These are phyloP conservation scores for Anoura caudifer DNA, from an alignment of 2,113 vertebrate genomes.

Conservation along the genomic window DNA sequence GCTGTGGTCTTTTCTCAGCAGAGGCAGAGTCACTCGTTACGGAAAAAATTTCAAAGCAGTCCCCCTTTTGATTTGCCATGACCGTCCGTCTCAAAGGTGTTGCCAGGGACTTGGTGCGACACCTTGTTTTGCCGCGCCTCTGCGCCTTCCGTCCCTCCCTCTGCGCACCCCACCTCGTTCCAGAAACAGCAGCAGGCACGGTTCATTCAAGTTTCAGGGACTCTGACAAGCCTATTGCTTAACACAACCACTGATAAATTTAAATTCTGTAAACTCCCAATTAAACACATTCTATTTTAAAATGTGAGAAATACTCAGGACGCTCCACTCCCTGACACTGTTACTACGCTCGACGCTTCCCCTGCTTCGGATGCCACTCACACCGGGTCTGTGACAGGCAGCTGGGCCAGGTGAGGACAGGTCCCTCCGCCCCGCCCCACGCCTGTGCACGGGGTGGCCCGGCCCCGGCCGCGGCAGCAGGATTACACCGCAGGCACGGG, in stretches of 20 bases:
- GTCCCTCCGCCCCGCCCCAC: too few species aligned
- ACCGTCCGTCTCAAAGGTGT: neutral
- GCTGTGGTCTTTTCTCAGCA: neutral
- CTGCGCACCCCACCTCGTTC: fast-evolving
- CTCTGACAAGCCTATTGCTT: neutral
- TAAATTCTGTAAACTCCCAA: neutral
- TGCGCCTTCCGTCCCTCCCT: fast-evolving
- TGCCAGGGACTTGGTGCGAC: too few species aligned
- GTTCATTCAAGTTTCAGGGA: neutral
- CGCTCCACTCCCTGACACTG: fast-evolving
- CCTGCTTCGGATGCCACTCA: fast-evolving
- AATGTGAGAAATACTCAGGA: too few species aligned
- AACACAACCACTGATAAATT: neutral
- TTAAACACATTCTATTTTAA: neutral
- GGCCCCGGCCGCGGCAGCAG: too few species aligned
- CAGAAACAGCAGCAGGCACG: neutral
- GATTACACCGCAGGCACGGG: too few species aligned
- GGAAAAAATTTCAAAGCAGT: neutral
- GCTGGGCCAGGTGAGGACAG: too few species aligned
- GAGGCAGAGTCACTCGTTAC: neutral
- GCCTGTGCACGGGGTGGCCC: too few species aligned
- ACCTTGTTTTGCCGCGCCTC: neutral
- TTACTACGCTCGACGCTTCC: fast-evolving
- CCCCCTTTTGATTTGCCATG: neutral
- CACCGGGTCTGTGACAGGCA: neutral